Evolutionary conservation across 1,140 invertebrate genomes (phyloP), one percentile per base, ranked within the genome.

Genomic region (Thalassaphorura encarpata): DNA sequence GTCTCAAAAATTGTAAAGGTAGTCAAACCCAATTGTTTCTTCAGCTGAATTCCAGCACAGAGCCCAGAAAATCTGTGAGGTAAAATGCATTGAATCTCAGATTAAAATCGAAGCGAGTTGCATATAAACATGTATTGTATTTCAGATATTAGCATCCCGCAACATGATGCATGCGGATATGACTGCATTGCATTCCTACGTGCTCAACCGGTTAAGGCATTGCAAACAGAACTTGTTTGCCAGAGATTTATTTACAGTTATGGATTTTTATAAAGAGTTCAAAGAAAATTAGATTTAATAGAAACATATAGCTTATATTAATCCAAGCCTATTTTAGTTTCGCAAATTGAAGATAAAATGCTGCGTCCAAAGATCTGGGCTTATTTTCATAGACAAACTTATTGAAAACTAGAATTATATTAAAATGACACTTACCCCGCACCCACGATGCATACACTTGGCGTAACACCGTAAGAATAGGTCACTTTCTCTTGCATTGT

Each of bases 41-140:
- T 40, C 21, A 58, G 18, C 31, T 58, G 54, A 54, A 54, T 54
- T 16, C 42, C 56, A 8, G 52, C 43, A 48, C 52, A 56, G 2
- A 58, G 40, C 1, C 56, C 56, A 29, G 56, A 58, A 49, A 54
- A 58, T 31, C 56, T 58, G n/a, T 33, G 19, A 54, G n/a, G 19
- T 5, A 13, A 24, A 48, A 28, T 8, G n/a, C 19, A 51, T 29
- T 48, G 19, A 16, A 6, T 5, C 21, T 11, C 6, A 48, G 11
- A 48, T 8, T 11, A 43, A 6, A 43, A n/a, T 13, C 42, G 19
- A 43, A n/a, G 33, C 11, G 11, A 36, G 33, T 36, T 11, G n/a
- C 33, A 36, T 11, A 11, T 36, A 11, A n/a, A 36, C 33, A 36
- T 11, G 8, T 36, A 36, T 36, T 36, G 33, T 8, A 11, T 36